Percentiles rank a stretch among this genome's conserved stretches.
phyloP scores from a whole-genome alignment of 2,797 vertebrate species.

The Myiothlypis chrysogaster region DNA sequence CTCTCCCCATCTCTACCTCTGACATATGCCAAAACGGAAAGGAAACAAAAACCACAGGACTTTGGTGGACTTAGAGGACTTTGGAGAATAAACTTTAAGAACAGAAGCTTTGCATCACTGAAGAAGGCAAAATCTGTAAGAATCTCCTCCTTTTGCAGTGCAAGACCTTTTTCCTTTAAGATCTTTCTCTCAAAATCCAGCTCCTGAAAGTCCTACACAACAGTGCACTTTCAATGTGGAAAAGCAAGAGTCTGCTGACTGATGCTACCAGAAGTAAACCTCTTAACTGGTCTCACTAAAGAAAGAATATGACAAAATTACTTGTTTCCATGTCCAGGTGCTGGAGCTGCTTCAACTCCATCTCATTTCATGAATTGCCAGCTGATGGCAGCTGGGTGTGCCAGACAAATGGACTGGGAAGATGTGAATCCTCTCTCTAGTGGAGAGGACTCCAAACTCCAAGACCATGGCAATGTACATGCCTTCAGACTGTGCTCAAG shows the following conservation, averaged over 20 bases:
- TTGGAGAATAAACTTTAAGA: background rate
- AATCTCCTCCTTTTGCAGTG: background rate
- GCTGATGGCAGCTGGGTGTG: background rate
- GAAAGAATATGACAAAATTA: background rate
- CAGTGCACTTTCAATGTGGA: background rate
- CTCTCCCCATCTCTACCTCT: background rate
- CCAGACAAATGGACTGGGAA: background rate
- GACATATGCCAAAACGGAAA: background rate
- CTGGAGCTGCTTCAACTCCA: background rate
- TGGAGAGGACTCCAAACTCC: background rate
- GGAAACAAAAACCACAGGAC: background rate
- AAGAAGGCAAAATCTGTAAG: background rate
- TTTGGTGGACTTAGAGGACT: background rate
- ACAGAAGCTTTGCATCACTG: background rate
- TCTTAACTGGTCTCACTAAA: background rate
- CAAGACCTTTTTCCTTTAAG: background rate
- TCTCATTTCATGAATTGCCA: background rate
- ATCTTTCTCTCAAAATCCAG: background rate
- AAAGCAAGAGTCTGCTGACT: background rate
- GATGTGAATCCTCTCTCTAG: background rate
- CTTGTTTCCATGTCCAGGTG: background rate
- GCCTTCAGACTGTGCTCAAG: background rate
- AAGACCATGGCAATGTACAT: background rate
- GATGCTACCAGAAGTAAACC: background rate
- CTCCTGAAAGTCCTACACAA: background rate